phyloP scores from a whole-genome alignment of 2,888 invertebrate genomes.

The Pogonocherus hispidulus region DNA sequence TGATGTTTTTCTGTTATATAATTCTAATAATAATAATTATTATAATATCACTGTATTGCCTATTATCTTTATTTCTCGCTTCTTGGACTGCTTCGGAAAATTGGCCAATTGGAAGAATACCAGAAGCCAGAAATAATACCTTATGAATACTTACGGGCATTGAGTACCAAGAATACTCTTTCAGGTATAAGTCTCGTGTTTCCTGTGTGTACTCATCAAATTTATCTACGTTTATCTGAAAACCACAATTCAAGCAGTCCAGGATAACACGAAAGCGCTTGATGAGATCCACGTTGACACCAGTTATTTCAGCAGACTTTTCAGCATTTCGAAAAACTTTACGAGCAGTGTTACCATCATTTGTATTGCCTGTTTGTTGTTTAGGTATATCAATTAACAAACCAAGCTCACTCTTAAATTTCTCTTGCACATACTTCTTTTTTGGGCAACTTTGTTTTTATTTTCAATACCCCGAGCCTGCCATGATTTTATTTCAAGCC shows the following conservation, averaged over 20 bases:
- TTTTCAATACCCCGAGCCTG: conserved; percentile 1
- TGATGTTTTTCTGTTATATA: conserved; percentile 2
- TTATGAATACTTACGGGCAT: conserved; percentile 8
- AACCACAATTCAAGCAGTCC: conserved; percentile 7
- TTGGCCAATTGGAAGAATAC: conserved; percentile 15
- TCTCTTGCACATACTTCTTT: conserved; percentile 17
- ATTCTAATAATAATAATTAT: no score
- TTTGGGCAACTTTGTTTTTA: conserved; percentile 7
- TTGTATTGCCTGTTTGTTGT: conserved; percentile 17
- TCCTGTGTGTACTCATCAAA: conserved; percentile 7
- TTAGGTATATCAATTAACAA: conserved; percentile 11
- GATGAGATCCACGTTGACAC: conserved; percentile 3
- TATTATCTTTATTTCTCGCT: conserved; percentile 12
- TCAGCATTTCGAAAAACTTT: conserved; percentile 15
- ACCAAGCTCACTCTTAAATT: conserved; percentile 9
- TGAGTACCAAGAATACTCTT: conserved; percentile 14
- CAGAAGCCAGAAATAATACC: not conserved
- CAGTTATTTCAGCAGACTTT: conserved; percentile 14
- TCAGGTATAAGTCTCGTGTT: conserved; percentile 9
- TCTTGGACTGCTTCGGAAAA: not conserved
- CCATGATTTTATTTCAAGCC: conserved; percentile 1
- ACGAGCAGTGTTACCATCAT: conserved; percentile 15
- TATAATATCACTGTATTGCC: conserved; percentile 12
- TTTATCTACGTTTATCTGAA: not conserved
- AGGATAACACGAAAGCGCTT: conserved; percentile 3